Evolutionary conservation across 2,888 invertebrate genomes (phyloP).

Genomic region (Lasioglossum marginatum): DNA sequence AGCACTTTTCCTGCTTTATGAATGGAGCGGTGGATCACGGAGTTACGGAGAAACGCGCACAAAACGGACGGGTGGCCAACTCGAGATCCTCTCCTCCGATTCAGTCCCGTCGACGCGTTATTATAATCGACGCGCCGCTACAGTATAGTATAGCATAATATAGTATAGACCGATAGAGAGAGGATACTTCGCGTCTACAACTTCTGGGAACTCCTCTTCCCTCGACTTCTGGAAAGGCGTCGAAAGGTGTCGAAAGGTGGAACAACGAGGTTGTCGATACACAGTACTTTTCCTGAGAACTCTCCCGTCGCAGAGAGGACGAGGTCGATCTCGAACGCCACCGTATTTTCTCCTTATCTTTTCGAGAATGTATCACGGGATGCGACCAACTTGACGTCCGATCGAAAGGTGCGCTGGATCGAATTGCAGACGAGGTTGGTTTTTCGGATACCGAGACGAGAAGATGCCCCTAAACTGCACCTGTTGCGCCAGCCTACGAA

Average conservation of each 20-base stretch:
- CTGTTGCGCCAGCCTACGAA: constrained; percentile 69
- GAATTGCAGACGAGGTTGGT: constrained; percentile 41
- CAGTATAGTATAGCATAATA: not conserved
- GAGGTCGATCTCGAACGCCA: not conserved
- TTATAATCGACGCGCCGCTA: constrained; percentile 36
- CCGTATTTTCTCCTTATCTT: not conserved
- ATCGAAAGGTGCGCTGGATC: constrained; percentile 40
- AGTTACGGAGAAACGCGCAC: constrained; percentile 49
- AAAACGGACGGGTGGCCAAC: constrained; percentile 32
- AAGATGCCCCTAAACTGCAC: constrained; percentile 69
- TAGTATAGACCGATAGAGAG: not conserved
- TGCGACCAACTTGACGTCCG: constrained; percentile 11
- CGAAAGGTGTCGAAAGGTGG: not conserved
- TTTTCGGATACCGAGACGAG: constrained; percentile 61
- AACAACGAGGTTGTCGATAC: constrained; percentile 1
- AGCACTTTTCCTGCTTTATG: constrained; percentile 64
- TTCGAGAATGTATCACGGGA: not conserved
- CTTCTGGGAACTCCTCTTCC: not conserved
- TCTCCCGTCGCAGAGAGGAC: not conserved
- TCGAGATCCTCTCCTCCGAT: constrained; percentile 27
- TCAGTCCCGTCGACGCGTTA: constrained; percentile 22
- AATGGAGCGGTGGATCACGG: constrained; percentile 56
- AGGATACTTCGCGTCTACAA: not conserved
- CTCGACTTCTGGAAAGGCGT: not conserved
- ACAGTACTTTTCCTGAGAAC: not conserved